Percentiles rank a stretch among this genome's conserved stretches.
These are phyloP conservation scores for Ommatoiulus sabulosus DNA, from an alignment of 2,888 invertebrate species.

Conservation along the genomic window DNA sequence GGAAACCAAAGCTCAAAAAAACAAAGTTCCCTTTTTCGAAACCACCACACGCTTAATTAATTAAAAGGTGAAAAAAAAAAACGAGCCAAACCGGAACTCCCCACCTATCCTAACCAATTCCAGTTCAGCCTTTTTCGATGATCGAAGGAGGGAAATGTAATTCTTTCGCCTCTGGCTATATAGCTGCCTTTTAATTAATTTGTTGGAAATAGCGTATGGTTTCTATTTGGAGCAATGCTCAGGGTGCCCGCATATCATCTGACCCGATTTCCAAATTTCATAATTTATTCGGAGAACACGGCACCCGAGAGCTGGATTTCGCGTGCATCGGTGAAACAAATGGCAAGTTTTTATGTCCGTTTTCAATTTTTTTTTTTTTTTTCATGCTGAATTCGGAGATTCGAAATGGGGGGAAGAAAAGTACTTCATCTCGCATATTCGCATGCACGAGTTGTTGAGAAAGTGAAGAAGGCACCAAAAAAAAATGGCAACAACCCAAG, in stretches of 20 bases:
- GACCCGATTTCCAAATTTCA: background rate
- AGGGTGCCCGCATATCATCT: constrained; percentile 1
- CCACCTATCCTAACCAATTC: background rate
- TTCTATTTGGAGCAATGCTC: background rate
- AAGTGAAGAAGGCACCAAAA: background rate
- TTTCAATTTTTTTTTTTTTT: background rate
- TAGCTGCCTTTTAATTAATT: background rate
- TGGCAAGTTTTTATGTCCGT: too few species aligned
- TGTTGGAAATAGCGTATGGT: constrained; percentile 2
- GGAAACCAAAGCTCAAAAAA: background rate
- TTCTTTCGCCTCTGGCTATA: background rate
- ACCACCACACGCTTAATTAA: background rate
- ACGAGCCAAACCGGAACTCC: background rate
- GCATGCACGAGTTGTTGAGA: background rate
- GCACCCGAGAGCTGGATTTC: background rate
- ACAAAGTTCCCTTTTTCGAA: background rate
- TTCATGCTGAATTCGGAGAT: background rate
- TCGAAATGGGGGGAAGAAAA: background rate
- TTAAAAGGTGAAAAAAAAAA: background rate
- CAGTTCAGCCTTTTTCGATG: background rate
- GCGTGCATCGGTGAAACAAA: too few species aligned
- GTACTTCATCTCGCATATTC: background rate
- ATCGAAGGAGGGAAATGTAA: background rate
- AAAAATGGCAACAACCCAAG: background rate
- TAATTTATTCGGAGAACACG: background rate